These are phyloP conservation scores for Hippocampus comes DNA, from an alignment of 2,113 vertebrate genomes.

Conservation along the genomic window DNA sequence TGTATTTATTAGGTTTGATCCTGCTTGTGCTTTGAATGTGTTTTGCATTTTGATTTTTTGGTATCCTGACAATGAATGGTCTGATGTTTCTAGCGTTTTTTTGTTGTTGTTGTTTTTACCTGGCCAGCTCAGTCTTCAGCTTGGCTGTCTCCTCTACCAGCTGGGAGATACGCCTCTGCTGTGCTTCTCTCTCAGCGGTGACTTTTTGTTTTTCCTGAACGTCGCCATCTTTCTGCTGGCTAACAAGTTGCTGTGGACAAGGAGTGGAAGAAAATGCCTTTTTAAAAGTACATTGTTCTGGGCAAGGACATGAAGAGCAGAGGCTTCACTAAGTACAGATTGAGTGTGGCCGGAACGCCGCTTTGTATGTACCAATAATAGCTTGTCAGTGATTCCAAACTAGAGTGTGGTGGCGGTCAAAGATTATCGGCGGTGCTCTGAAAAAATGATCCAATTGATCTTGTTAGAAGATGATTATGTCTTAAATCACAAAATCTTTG, in stretches of 20 bases:
- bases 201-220: conserved; percentile 88
- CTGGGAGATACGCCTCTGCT: conserved; percentile 85
- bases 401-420: too few relatives aligned
- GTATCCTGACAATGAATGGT: not conserved
- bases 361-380: not conserved
- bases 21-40: too few relatives aligned
- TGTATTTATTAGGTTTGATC: too few relatives aligned
- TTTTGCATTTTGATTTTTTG: too few relatives aligned
- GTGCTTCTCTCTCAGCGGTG: conserved; percentile 82
- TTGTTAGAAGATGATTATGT: too few relatives aligned
- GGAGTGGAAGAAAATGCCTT: not conserved
- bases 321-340: not conserved
- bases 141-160: conserved; percentile 85
- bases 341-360: not conserved
- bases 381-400: too few relatives aligned
- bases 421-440: too few relatives aligned
- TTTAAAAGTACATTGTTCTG: not conserved
- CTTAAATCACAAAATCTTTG: too few relatives aligned
- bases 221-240: conserved; percentile 90
- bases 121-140: conserved; percentile 88
- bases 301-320: not conserved
- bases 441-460: too few relatives aligned
- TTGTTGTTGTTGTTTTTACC: conserved; percentile 62
- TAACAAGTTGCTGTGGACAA: conserved; percentile 80
- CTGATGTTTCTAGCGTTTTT: not conserved